These are phyloP conservation scores for Chaetodon auriga DNA, from an alignment of 2,113 vertebrate genomes.

Conservation along the genomic window DNA sequence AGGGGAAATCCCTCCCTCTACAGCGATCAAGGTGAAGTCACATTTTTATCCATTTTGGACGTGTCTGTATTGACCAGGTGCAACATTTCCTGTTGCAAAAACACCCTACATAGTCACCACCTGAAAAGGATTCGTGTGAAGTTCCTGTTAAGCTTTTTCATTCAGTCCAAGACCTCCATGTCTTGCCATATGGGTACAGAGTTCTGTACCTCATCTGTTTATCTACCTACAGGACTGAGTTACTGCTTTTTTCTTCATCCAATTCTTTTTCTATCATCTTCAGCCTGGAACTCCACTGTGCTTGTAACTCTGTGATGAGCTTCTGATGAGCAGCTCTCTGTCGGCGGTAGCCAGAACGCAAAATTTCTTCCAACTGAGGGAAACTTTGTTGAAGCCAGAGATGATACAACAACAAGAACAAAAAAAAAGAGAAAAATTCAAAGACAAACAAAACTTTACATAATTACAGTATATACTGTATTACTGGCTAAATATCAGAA, in stretches of 20 bases:
- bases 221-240: constrained; percentile 14
- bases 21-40: not conserved
- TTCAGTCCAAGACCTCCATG: constrained; percentile 7
- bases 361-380: not conserved
- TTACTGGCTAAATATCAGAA: not conserved
- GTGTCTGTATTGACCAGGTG: not conserved
- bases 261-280: constrained; percentile 44
- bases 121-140: not conserved
- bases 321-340: constrained; percentile 11
- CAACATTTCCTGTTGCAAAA: not conserved
- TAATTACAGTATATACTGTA: not conserved
- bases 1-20: not conserved
- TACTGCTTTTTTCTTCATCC: constrained; percentile 34
- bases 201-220: constrained; percentile 16
- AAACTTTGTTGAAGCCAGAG: not conserved
- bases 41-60: not conserved
- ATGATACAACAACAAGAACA: not conserved
- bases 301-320: constrained; percentile 22
- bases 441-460: not conserved
- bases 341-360: not conserved
- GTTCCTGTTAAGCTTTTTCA: constrained; percentile 23
- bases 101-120: not conserved
- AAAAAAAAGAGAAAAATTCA: not conserved
- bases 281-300: constrained; percentile 7
- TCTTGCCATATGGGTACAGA: not conserved